Percentiles rank a stretch among this genome's conserved stretches.
Conservation (phyloP, 2,797 vertebrate genomes). For the Chelidonichthys spinosus region DNA sequence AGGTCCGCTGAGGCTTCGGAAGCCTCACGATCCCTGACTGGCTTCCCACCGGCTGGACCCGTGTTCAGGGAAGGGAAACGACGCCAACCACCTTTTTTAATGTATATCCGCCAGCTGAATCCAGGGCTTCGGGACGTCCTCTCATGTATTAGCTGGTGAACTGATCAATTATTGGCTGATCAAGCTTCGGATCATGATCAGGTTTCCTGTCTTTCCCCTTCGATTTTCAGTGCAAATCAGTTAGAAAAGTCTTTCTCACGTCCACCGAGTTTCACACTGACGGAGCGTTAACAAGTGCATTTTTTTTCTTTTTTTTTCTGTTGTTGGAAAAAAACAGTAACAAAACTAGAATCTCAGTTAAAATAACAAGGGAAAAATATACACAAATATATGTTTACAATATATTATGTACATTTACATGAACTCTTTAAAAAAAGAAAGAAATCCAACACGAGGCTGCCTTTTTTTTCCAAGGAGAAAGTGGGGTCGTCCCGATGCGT, state of each 20-base stretch:
- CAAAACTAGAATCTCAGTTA: constrained; percentile 95
- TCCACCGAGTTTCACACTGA: constrained; percentile 75
- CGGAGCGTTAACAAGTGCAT: constrained; percentile 78
- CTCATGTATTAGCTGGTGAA: constrained; percentile 29
- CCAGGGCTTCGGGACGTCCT: constrained; percentile 3
- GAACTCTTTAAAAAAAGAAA: constrained; percentile 65
- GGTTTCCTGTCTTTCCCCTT: background rate
- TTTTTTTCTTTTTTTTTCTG: constrained; percentile 70
- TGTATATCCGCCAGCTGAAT: too few species aligned
- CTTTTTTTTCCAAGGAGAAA: constrained; percentile 61
- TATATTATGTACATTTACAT: constrained; percentile 93
- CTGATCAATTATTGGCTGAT: constrained; percentile 33
- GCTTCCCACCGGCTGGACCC: constrained; percentile 44
- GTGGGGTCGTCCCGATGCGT: constrained; percentile 69
- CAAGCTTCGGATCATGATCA: background rate
- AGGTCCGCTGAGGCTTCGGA: constrained; percentile 33
- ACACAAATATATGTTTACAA: constrained; percentile 92
- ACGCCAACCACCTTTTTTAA: too few species aligned
- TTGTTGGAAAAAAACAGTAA: constrained; percentile 87
- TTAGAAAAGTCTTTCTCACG: constrained; percentile 74
- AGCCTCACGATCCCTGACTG: constrained; percentile 39
- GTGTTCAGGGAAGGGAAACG: constrained; percentile 7
- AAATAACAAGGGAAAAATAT: constrained; percentile 92
- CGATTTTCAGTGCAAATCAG: constrained; percentile 85
- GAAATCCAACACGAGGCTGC: constrained; percentile 64